phyloP scores from a whole-genome alignment of 2,888 invertebrate species.

The Esperia sulphurella region DNA sequence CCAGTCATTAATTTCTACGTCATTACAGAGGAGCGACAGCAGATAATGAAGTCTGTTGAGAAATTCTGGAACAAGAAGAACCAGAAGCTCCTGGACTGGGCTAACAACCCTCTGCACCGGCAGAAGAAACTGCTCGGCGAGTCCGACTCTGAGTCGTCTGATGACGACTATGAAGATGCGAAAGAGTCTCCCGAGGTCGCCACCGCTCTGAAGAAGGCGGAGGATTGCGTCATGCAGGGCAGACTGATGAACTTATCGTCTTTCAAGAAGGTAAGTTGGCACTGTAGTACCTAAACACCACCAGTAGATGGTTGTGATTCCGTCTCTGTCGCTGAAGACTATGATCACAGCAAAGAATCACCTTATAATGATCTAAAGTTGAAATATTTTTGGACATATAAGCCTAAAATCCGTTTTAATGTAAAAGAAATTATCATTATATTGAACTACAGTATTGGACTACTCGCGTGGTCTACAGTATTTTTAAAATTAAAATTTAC shows the following conservation, averaged over 20 bases:
- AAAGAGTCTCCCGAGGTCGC: slow-evolving; percentile 45
- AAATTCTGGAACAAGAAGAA: slow-evolving; percentile 85
- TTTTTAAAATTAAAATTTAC: too few species aligned
- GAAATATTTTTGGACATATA: too few species aligned
- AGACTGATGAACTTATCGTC: slow-evolving; percentile 33
- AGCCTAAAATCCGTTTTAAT: too few species aligned
- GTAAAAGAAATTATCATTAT: too few species aligned
- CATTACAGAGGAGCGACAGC: slow-evolving; percentile 83
- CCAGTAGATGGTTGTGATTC: background rate
- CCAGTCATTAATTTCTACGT: background rate
- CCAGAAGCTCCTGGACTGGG: slow-evolving; percentile 44
- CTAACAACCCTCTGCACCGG: slow-evolving; percentile 46
- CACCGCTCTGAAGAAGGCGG: slow-evolving; percentile 71
- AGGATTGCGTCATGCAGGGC: slow-evolving; percentile 85
- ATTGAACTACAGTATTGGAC: too few species aligned
- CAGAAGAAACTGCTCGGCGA: slow-evolving; percentile 39
- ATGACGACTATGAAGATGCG: slow-evolving; percentile 55
- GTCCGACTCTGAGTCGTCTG: slow-evolving; percentile 37
- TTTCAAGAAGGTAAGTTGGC: slow-evolving; percentile 41
- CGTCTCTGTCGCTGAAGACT: background rate
- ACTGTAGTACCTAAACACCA: too few species aligned
- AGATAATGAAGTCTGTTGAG: slow-evolving; percentile 86
- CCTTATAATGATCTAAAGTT: too few species aligned
- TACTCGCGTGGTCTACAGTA: too few species aligned
- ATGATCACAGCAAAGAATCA: too few species aligned